phyloP scores from a whole-genome alignment of 2,797 vertebrate species.

The Oreonectes daqikongensis region DNA sequence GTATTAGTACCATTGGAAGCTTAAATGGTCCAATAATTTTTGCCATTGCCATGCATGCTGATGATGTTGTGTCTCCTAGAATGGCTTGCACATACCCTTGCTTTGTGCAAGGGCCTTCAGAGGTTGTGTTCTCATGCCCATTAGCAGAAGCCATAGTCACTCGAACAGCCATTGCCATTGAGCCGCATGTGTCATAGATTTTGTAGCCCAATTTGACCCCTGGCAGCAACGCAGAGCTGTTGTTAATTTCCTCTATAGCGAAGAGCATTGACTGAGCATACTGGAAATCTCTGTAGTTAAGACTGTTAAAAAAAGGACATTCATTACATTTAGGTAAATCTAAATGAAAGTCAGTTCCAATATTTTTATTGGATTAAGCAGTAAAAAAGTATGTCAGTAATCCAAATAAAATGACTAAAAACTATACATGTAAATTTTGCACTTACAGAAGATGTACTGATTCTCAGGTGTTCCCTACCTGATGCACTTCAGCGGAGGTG shows the following conservation, averaged over 20 bases:
- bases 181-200: slow-evolving; percentile 71
- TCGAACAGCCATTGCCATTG: slow-evolving; percentile 63
- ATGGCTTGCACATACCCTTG: slow-evolving; percentile 70
- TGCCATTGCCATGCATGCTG: slow-evolving; percentile 69
- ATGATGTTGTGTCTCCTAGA: slow-evolving; percentile 73
- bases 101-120: slow-evolving; percentile 56
- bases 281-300: slow-evolving; percentile 74
- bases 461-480: slow-evolving; percentile 63
- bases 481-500: slow-evolving; percentile 66
- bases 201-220: slow-evolving; percentile 69
- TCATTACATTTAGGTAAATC: neutral
- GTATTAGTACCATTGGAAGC: slow-evolving; percentile 66
- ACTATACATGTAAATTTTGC: too few relatives aligned
- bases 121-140: slow-evolving; percentile 52
- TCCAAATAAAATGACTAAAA: too few relatives aligned
- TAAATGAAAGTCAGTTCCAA: neutral
- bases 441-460: too few relatives aligned
- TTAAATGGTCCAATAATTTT: slow-evolving; percentile 72
- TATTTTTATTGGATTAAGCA: neutral
- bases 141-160: slow-evolving; percentile 69
- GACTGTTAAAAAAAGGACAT: slow-evolving; percentile 57
- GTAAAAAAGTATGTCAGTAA: too few relatives aligned
- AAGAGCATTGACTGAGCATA: slow-evolving; percentile 72
- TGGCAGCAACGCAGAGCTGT: slow-evolving; percentile 71
- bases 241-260: slow-evolving; percentile 76